Evolutionary conservation across 2,888 invertebrate species (phyloP).

Genomic region (Acleris sparsana): DNA sequence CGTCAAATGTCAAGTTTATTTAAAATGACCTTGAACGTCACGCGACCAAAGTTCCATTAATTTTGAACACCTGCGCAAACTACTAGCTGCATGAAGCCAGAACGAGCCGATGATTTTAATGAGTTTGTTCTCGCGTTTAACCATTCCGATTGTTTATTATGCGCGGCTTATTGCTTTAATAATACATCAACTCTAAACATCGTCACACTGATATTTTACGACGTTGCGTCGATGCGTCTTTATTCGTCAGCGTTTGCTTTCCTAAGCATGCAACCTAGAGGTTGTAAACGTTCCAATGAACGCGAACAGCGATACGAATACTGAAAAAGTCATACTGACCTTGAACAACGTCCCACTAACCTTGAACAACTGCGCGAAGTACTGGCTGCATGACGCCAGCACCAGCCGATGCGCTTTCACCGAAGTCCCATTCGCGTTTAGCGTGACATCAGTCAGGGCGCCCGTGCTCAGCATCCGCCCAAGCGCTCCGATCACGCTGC

Average conservation of each 20-base stretch:
- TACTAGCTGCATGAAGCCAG: constrained; percentile 95
- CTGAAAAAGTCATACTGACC: too few species aligned
- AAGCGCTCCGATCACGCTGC: constrained; percentile 89
- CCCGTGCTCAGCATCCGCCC: constrained; percentile 91
- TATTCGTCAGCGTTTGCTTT: constrained; percentile 90
- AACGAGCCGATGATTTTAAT: constrained; percentile 61
- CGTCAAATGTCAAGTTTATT: too few species aligned
- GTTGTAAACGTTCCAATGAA: constrained; percentile 56
- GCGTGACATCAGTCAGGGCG: constrained; percentile 92
- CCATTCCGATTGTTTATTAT: too few species aligned
- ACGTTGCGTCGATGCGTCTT: too few species aligned
- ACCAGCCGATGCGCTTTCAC: constrained; percentile 93
- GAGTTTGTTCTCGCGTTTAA: too few species aligned
- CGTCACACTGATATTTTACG: too few species aligned
- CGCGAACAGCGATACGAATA: too few species aligned
- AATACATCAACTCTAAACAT: too few species aligned
- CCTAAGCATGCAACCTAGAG: constrained; percentile 89
- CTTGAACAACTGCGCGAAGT: constrained; percentile 94
- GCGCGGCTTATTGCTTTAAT: too few species aligned
- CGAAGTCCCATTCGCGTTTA: constrained; percentile 93
- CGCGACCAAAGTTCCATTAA: constrained; percentile 50
- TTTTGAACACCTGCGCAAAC: constrained; percentile 94
- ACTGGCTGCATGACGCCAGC: constrained; percentile 94
- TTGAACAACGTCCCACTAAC: constrained; percentile 60
- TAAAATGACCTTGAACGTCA: too few species aligned